phyloP scores from a whole-genome alignment of 2,888 invertebrate genomes.

The Xestia xanthographa region DNA sequence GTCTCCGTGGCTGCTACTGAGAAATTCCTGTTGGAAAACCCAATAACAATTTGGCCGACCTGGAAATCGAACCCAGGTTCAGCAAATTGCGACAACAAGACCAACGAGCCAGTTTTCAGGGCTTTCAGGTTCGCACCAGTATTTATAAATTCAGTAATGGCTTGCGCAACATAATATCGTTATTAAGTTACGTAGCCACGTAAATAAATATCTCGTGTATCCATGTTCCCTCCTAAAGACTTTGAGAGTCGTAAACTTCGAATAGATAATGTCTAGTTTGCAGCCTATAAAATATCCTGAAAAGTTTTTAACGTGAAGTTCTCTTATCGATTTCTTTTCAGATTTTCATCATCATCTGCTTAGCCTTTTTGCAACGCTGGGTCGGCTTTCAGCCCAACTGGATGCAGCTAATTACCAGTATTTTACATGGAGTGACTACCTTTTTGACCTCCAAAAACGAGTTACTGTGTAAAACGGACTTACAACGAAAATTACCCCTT shows the following conservation, averaged over 20 bases:
- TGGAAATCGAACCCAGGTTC: neutral
- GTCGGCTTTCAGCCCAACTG: neutral
- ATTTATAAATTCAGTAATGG: neutral
- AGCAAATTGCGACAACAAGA: neutral
- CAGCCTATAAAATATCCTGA: conserved; percentile 1
- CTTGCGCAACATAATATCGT: neutral
- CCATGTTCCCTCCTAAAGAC: neutral
- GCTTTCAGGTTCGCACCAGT: neutral
- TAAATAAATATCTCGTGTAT: neutral
- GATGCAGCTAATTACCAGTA: neutral
- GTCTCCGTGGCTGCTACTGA: neutral
- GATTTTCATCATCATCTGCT: neutral
- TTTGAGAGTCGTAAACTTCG: neutral
- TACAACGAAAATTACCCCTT: neutral
- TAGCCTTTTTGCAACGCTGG: neutral
- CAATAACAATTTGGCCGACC: neutral
- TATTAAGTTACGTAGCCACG: too few species aligned
- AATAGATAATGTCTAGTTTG: conserved; percentile 4
- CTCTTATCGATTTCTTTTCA: neutral
- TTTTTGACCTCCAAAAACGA: neutral
- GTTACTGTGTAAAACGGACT: neutral
- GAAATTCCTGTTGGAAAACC: neutral
- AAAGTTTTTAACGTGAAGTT: neutral
- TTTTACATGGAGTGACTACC: neutral
- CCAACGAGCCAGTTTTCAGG: neutral